Evolutionary conservation across 2,797 vertebrate species (phyloP).

Genomic region (Sebastes reedi): DNA sequence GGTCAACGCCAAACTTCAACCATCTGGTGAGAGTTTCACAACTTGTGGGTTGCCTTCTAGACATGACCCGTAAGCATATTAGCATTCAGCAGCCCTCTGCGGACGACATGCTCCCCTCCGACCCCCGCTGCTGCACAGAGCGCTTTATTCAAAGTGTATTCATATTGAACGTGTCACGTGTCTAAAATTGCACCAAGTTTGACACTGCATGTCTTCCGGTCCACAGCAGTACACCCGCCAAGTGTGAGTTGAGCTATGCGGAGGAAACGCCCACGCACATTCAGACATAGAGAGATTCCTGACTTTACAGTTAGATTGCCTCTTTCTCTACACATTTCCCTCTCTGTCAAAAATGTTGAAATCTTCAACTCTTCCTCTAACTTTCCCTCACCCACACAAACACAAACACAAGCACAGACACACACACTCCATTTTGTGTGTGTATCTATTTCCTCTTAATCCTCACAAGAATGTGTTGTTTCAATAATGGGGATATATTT

Average conservation of each 20-base stretch:
- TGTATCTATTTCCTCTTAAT: constrained; percentile 30
- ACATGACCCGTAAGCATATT: background rate
- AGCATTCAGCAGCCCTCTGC: too few species aligned
- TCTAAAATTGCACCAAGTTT: background rate
- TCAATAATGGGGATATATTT: constrained; percentile 27
- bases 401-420: background rate
- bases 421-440: background rate
- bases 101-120: background rate
- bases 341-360: background rate
- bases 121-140: background rate
- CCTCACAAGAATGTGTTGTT: constrained; percentile 21
- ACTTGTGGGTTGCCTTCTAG: background rate
- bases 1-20: too few species aligned
- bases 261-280: too few species aligned
- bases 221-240: background rate
- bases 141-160: background rate
- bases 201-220: background rate
- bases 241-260: too few species aligned
- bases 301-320: background rate
- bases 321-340: background rate
- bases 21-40: background rate
- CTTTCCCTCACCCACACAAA: background rate
- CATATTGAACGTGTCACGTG: background rate
- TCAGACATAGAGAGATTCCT: background rate
- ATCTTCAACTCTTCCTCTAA: background rate